phyloP scores from a whole-genome alignment of 1,140 invertebrate genomes.

The Zaprionus ghesquierei region DNA sequence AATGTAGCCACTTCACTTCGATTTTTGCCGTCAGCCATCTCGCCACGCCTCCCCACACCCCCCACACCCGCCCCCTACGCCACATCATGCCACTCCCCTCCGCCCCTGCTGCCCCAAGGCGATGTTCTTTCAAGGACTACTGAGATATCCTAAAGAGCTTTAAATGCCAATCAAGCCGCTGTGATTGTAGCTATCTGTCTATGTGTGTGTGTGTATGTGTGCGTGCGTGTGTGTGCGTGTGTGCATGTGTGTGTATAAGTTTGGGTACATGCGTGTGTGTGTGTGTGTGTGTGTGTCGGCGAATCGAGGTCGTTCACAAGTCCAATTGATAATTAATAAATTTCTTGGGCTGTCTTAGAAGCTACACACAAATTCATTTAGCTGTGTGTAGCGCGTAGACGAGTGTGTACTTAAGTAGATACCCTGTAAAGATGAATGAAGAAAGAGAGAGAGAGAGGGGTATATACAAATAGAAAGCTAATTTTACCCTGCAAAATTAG shows the following conservation, averaged over 20 bases:
- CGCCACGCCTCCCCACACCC: neutral
- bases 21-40: slow-evolving; percentile 67
- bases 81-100: neutral
- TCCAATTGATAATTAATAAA: slow-evolving; percentile 72
- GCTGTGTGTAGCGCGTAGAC: slow-evolving; percentile 3
- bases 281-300: slow-evolving; percentile 17
- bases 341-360: slow-evolving; percentile 54
- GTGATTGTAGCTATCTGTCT: slow-evolving; percentile 43
- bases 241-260: slow-evolving; percentile 24
- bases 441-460: too few relatives aligned
- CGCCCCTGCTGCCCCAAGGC: slow-evolving; percentile 1
- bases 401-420: neutral
- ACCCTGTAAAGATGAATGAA: neutral
- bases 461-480: neutral
- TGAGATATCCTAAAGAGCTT: slow-evolving; percentile 70
- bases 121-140: slow-evolving; percentile 43
- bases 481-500: too few relatives aligned
- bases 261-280: neutral
- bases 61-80: neutral
- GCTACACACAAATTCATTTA: slow-evolving; percentile 19
- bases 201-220: slow-evolving; percentile 12
- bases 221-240: slow-evolving; percentile 2
- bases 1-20: slow-evolving; percentile 72
- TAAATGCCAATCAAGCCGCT: slow-evolving; percentile 74
- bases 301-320: slow-evolving; percentile 29